Percentiles rank a stretch among this genome's conserved stretches.
Conservation (phyloP, 2,888 invertebrate species). For the Rhopalosiphum nymphaeae region DNA sequence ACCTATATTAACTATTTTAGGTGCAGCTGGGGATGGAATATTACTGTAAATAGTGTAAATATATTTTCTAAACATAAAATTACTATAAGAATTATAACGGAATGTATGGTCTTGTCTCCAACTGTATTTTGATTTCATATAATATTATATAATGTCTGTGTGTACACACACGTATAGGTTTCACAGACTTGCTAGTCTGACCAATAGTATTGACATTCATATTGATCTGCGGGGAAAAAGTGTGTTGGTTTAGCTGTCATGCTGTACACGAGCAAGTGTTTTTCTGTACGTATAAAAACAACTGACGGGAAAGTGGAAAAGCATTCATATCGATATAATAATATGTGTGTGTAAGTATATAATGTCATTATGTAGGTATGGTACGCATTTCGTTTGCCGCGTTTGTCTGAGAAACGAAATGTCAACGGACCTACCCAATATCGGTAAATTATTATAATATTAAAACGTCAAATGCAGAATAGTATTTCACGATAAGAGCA, state of each 20-base stretch:
- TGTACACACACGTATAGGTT: not conserved
- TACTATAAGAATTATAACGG: no score
- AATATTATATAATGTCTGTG: not conserved
- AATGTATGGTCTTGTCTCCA: no score
- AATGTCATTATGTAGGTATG: not conserved
- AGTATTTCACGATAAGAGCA: not conserved
- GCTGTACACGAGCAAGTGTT: not conserved
- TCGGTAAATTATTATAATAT: not conserved
- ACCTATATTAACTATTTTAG: no score
- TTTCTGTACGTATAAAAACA: not conserved
- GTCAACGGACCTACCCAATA: not conserved
- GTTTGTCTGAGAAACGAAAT: not conserved
- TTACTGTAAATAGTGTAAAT: not conserved
- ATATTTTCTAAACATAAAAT: not conserved
- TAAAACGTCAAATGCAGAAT: slow-evolving; percentile 1
- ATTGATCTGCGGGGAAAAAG: not conserved
- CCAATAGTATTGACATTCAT: not conserved
- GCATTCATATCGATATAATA: not conserved
- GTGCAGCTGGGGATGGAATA: not conserved
- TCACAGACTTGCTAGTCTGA: not conserved
- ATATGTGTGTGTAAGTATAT: not conserved
- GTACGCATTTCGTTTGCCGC: not conserved
- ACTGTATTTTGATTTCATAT: no score
- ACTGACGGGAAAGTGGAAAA: not conserved
- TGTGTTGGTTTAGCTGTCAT: not conserved